phyloP scores from a whole-genome alignment of 37 sponge, comb jelly and placozoan genomes.

The Eunapius fragilis region DNA sequence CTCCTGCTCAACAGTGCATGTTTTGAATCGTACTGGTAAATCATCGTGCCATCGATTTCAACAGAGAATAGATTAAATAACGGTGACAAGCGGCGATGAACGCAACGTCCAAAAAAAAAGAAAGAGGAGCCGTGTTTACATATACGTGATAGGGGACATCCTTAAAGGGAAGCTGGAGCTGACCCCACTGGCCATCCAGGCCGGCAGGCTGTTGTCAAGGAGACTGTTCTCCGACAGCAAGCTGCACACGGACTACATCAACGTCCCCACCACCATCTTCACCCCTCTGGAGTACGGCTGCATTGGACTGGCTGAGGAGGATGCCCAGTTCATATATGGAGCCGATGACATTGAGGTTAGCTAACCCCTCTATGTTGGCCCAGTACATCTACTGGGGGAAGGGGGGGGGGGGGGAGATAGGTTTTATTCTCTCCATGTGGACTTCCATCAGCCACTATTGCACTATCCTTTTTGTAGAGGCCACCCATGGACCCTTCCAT shows the following conservation, averaged over 20 bases:
- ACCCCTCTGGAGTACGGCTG: conserved; percentile 95
- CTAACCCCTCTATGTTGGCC: not conserved
- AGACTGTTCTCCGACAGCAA: conserved; percentile 70
- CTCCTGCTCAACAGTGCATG: too few species aligned
- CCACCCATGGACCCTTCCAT: too few species aligned
- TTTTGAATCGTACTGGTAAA: too few species aligned
- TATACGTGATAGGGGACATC: conserved; percentile 96
- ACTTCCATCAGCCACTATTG: too few species aligned
- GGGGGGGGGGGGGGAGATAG: too few species aligned
- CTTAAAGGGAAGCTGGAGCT: conserved; percentile 89
- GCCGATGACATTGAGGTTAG: conserved; percentile 86
- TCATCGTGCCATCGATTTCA: too few species aligned
- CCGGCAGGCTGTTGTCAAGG: conserved; percentile 87
- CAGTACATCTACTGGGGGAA: not conserved
- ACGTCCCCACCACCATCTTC: conserved; percentile 97
- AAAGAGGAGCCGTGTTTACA: too few species aligned
- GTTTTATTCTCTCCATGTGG: too few species aligned
- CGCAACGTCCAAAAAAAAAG: conserved; percentile 78
- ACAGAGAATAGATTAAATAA: too few species aligned
- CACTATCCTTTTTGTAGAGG: too few species aligned
- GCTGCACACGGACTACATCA: conserved; percentile 79
- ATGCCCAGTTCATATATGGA: conserved; percentile 80
- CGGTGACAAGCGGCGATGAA: too few species aligned
- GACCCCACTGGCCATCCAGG: conserved; percentile 97
- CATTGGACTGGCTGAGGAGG: conserved; percentile 94